Evolutionary conservation across 1,140 invertebrate species (phyloP), one percentile per base, ranked within the genome.

Genomic region (Bombus waltoni): DNA sequence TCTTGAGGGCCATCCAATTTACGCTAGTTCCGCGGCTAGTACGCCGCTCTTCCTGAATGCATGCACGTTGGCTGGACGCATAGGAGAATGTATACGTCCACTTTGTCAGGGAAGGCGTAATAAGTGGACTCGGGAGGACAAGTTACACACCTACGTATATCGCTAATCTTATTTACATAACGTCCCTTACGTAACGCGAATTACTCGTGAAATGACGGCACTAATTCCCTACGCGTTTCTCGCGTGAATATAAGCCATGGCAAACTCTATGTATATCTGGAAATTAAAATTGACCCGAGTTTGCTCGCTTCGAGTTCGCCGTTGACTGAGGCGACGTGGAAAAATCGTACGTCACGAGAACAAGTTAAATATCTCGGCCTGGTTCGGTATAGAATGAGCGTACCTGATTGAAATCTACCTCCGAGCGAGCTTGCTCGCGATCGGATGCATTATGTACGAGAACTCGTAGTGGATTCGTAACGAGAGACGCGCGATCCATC

Each of bases 111-210:
- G 40, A 65, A 38, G n/a, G 65, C 42, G 77, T 79, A 68, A 79
- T 79, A 68, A 79, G 77, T 47, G 62, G 42, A 68, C 35, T n/a
- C 65, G 8, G 57, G 28, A 42, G 57, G 40, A 42, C 40, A 68
- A 68, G 62, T 42, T 79, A 68, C 42, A 66, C 42, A 47, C 42
- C 42, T 35, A 40, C 32, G 65, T 44, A 32, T 66, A 71, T 38
- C 44, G 25, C 79, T n/a, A 35, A 40, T 38, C 13, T 28, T 38
- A 73, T 81, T 79, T 79, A 68, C 62, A 79, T 28, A 79, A 68
- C 62, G 32, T 53, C 22, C 42, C 42, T 79, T 47, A 35, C 42
- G 62, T 66, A 79, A 79, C 42, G 62, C n/a, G 65, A 79, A 68
- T 79, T 68, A 47, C 13, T 62, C 47, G 57, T 32, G 42, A 32